Evolutionary conservation across 2,113 vertebrate species (phyloP).

Genomic region (Scomber scombrus): DNA sequence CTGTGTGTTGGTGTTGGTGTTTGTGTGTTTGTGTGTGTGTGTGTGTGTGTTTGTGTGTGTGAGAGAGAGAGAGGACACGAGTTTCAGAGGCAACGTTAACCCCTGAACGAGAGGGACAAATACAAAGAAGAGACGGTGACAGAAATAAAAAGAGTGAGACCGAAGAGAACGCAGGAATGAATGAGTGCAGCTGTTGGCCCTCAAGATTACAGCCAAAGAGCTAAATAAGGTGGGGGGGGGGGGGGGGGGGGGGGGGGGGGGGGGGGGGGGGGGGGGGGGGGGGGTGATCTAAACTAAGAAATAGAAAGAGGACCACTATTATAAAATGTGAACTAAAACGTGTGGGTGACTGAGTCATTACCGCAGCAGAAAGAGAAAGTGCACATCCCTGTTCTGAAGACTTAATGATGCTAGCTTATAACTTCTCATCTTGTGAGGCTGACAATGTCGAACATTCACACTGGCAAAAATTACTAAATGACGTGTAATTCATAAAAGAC

Average conservation of each 20-base stretch:
- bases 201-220: constrained; percentile 4
- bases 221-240: too few species aligned
- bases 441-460: background rate
- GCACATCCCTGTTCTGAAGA: background rate
- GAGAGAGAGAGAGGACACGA: background rate
- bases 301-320: constrained; percentile 24
- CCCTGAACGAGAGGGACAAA: constrained; percentile 22
- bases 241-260: too few species aligned
- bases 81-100: constrained; percentile 41
- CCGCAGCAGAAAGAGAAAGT: background rate
- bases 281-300: background rate
- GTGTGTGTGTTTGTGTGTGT: constrained; percentile 4
- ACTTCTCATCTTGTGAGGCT: background rate
- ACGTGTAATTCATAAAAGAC: too few species aligned
- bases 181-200: constrained; percentile 41
- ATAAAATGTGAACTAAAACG: constrained; percentile 10
- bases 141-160: constrained; percentile 5
- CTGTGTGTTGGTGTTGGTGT: constrained; percentile 50
- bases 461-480: too few species aligned
- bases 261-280: too few species aligned
- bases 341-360: constrained; percentile 40
- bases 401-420: background rate
- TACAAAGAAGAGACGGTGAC: constrained; percentile 20
- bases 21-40: constrained; percentile 39
- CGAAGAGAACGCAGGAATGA: constrained; percentile 16